Evolutionary conservation across 2,888 invertebrate species (phyloP).

Genomic region (Amphipyra berbera): DNA sequence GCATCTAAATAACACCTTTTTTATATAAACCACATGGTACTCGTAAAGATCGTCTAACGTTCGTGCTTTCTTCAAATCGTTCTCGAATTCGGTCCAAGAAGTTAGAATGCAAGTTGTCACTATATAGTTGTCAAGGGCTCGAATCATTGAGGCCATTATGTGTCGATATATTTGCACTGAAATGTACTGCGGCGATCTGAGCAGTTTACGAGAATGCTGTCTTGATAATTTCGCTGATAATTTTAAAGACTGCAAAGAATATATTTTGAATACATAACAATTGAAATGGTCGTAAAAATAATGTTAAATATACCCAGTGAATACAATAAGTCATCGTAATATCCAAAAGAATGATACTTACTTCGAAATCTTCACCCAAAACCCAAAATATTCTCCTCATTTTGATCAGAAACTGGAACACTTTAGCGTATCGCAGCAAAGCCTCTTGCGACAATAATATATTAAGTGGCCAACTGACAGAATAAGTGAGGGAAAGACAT

Average conservation of each 20-base stretch:
- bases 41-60: conserved; percentile 93
- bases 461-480: conserved; percentile 94
- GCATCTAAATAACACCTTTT: conserved; percentile 93
- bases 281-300: too few species aligned
- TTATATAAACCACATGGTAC: conserved; percentile 93
- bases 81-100: conserved; percentile 93
- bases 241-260: conserved; percentile 89
- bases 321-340: too few species aligned
- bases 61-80: conserved; percentile 91
- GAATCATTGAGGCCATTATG: conserved; percentile 93
- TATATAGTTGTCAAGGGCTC: conserved; percentile 94
- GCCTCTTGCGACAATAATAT: conserved; percentile 93
- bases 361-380: conserved; percentile 92
- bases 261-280: too few species aligned
- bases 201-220: conserved; percentile 83
- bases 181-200: conserved; percentile 92
- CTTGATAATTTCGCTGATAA: conserved; percentile 87
- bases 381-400: conserved; percentile 94
- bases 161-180: conserved; percentile 93
- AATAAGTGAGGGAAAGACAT: conserved; percentile 92
- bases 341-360: conserved; percentile 42
- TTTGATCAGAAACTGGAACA: conserved; percentile 94
- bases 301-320: too few species aligned
- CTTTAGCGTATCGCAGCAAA: conserved; percentile 92
- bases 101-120: conserved; percentile 93